These are phyloP conservation scores for Oppia nitens DNA, from an alignment of 1,140 invertebrate genomes.

Conservation along the genomic window DNA sequence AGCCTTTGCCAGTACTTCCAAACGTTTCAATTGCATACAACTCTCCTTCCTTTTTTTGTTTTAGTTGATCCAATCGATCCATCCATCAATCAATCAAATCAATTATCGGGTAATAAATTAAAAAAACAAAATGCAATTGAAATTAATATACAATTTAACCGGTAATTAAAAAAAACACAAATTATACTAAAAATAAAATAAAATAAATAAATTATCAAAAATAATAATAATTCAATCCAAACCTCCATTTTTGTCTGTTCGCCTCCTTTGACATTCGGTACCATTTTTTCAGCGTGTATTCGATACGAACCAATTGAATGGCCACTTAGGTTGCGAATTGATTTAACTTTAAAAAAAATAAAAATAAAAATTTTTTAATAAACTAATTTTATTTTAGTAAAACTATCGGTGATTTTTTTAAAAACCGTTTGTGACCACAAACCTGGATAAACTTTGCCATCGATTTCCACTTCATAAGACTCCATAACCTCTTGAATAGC, in stretches of 20 bases:
- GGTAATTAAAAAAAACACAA: too few relatives aligned
- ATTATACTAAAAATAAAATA: too few relatives aligned
- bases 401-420: too few relatives aligned
- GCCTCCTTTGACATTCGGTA: conserved; percentile 97
- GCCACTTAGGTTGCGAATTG: conserved; percentile 94
- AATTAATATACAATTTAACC: too few relatives aligned
- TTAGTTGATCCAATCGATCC: too few relatives aligned
- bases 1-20: conserved; percentile 88
- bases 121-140: too few relatives aligned
- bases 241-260: conserved; percentile 90
- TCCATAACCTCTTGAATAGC: conserved; percentile 99
- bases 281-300: conserved; percentile 98
- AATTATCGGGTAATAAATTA: too few relatives aligned
- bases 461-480: conserved; percentile 92
- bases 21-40: conserved; percentile 99
- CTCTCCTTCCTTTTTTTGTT: conserved; percentile 74
- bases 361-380: not conserved
- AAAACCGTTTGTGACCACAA: too few relatives aligned
- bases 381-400: not conserved
- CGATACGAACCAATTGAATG: conserved; percentile 94
- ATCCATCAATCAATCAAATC: too few relatives aligned
- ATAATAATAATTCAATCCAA: too few relatives aligned
- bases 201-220: too few relatives aligned
- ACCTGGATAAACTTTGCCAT: conserved; percentile 83
- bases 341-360: conserved; percentile 52